Conservation (phyloP, 2,888 invertebrate species). For the Linyphia triangularis region DNA sequence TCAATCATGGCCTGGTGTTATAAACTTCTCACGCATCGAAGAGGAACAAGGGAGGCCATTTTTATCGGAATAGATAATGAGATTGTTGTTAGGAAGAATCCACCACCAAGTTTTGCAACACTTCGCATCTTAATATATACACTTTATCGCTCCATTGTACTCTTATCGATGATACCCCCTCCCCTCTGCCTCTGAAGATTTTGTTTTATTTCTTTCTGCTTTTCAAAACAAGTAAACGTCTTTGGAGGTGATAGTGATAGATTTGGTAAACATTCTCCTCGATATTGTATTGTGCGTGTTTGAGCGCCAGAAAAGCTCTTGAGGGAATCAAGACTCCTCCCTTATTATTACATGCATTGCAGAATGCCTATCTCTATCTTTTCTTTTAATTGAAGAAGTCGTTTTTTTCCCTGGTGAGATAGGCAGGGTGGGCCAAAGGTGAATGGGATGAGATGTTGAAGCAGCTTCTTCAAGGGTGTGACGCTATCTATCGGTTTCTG, state of each 20-base stretch:
- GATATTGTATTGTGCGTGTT: slow-evolving; percentile 68
- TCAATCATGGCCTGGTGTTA: slow-evolving; percentile 41
- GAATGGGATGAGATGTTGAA: slow-evolving; percentile 53
- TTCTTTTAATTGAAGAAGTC: slow-evolving; percentile 42
- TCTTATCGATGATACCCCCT: slow-evolving; percentile 15
- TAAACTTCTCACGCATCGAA: slow-evolving; percentile 71
- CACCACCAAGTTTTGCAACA: slow-evolving; percentile 1
- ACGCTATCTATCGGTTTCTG: slow-evolving; percentile 23
- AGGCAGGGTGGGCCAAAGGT: slow-evolving; percentile 70
- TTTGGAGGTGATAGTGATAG: slow-evolving; percentile 37
- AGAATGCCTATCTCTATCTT: slow-evolving; percentile 22
- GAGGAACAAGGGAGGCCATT: slow-evolving; percentile 20
- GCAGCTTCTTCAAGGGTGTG: slow-evolving; percentile 35
- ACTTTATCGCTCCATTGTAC: slow-evolving; percentile 69
- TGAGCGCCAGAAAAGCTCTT: slow-evolving; percentile 40
- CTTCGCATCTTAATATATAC: slow-evolving; percentile 64
- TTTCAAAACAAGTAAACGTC: slow-evolving; percentile 66
- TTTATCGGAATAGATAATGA: slow-evolving; percentile 50
- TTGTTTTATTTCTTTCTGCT: slow-evolving; percentile 14
- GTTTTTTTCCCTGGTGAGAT: not conserved
- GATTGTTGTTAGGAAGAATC: slow-evolving; percentile 55
- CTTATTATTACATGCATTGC: not conserved
- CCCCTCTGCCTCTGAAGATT: not conserved
- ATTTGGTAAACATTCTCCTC: slow-evolving; percentile 71
- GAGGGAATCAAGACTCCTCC: slow-evolving; percentile 10